Percentiles rank a stretch among this genome's conserved stretches.
These are phyloP conservation scores for Parauchenoglanis ngamensis DNA, from an alignment of 2,797 vertebrate genomes.

Conservation along the genomic window DNA sequence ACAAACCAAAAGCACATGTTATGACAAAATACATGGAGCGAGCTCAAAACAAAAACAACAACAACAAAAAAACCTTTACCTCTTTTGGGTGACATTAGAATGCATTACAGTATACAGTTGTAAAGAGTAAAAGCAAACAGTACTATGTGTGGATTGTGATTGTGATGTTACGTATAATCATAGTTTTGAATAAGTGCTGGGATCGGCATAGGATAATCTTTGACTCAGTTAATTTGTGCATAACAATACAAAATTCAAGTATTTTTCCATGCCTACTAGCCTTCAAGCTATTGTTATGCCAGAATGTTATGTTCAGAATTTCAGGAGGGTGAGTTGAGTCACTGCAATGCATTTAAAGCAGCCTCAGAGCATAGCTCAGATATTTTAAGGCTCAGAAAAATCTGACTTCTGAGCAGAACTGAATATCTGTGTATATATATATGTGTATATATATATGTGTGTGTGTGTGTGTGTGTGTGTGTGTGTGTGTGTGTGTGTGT, in stretches of 20 bases:
- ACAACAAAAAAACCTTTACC: not conserved
- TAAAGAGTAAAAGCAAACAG: not conserved
- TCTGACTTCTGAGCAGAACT: not conserved
- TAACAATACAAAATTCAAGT: not conserved
- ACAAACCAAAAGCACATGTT: too few species aligned
- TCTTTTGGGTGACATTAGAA: not conserved
- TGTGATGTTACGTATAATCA: not conserved
- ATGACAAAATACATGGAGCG: not conserved
- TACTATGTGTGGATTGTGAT: not conserved
- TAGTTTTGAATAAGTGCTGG: not conserved
- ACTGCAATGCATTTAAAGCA: slow-evolving; percentile 19
- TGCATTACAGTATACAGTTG: not conserved
- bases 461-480: too few species aligned
- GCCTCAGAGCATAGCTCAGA: slow-evolving; percentile 1
- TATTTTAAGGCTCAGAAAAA: slow-evolving; percentile 18
- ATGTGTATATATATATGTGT: too few species aligned
- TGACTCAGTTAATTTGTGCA: not conserved
- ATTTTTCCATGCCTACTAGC: not conserved
- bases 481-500: too few species aligned
- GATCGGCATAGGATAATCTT: not conserved
- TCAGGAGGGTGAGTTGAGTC: not conserved
- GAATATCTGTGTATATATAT: not conserved
- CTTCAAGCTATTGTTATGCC: not conserved
- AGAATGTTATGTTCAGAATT: slow-evolving; percentile 9
- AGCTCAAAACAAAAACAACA: not conserved